Evolutionary conservation across 1,140 invertebrate species (phyloP).

Genomic region (Uloborus diversus): DNA sequence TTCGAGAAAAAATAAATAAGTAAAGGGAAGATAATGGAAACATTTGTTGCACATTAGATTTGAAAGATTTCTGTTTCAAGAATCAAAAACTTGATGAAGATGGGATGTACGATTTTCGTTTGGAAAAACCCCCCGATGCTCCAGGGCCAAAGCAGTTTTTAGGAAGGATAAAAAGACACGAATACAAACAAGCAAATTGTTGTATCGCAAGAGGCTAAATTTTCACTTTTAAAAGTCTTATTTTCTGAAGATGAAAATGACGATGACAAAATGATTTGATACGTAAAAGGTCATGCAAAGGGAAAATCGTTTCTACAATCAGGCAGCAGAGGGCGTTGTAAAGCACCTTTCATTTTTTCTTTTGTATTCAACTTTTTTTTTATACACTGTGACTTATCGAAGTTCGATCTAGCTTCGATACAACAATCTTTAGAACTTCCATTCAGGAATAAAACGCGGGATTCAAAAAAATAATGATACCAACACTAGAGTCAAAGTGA

Average conservation of each 20-base stretch:
- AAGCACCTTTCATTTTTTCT: constrained; percentile 52
- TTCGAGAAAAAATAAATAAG: too few relatives aligned
- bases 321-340: constrained; percentile 47
- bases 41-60: too few relatives aligned
- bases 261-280: constrained; percentile 34
- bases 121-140: too few relatives aligned
- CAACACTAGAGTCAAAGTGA: constrained; percentile 19
- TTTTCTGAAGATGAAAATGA: constrained; percentile 41
- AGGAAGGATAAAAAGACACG: constrained; percentile 48
- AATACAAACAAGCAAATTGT: constrained; percentile 32
- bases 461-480: constrained; percentile 17
- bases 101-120: too few relatives aligned
- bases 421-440: too few relatives aligned
- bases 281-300: constrained; percentile 51
- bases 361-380: constrained; percentile 19
- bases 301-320: constrained; percentile 41
- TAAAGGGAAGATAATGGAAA: too few relatives aligned
- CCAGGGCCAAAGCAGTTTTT: background rate
- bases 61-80: too few relatives aligned
- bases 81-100: too few relatives aligned
- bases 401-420: background rate
- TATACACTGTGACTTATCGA: constrained; percentile 26
- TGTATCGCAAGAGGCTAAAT: background rate
- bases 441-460: constrained; percentile 13
- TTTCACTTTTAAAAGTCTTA: background rate